Conservation (phyloP, 2,113 vertebrate genomes). For the Microcebus murinus region DNA sequence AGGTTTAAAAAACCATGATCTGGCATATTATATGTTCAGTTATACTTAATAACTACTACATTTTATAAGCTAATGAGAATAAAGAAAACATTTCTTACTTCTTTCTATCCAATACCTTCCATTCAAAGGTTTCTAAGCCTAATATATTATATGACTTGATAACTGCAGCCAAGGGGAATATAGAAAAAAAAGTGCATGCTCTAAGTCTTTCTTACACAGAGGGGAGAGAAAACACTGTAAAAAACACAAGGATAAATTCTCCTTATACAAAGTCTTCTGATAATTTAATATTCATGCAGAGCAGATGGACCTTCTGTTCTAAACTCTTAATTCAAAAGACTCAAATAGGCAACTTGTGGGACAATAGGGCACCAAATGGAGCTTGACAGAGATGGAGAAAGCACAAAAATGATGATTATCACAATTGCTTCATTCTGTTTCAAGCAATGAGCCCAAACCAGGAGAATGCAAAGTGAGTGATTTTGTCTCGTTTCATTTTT, state of each 20-base stretch:
- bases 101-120: not conserved
- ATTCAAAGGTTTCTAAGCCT: not conserved
- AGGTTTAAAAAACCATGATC: conserved; percentile 15
- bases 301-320: conserved; percentile 49
- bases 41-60: not conserved
- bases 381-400: not conserved
- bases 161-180: not conserved
- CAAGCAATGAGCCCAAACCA: not conserved
- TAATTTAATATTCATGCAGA: conserved; percentile 51
- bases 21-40: not conserved
- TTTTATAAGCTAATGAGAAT: conserved; percentile 19
- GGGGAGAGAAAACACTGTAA: not conserved
- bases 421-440: not conserved
- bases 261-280: conserved; percentile 25
- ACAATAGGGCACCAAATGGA: conserved; percentile 38
- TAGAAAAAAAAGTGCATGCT: not conserved
- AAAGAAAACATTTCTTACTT: conserved; percentile 45
- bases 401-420: not conserved
- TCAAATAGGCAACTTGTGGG: conserved; percentile 41
- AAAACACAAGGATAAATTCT: conserved; percentile 38
- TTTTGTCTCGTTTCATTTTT: not conserved
- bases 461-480: not conserved
- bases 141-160: not conserved
- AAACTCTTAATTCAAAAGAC: conserved; percentile 64
- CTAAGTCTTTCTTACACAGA: conserved; percentile 4